Conservation (phyloP, 2,888 invertebrate species). For the Camptogramma bilineatum region DNA sequence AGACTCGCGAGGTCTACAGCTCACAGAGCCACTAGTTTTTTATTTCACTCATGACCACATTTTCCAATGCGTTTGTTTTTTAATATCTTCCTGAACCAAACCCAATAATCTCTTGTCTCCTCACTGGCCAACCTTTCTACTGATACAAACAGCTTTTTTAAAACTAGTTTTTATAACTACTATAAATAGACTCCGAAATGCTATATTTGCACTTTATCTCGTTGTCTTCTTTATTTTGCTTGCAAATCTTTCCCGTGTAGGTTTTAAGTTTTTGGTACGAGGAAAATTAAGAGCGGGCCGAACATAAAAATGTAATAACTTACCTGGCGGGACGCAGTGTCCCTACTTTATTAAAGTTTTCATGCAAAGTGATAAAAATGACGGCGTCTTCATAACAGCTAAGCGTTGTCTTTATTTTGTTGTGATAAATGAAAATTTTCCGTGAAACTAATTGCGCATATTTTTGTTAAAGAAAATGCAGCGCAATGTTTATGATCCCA, state of each 20-base stretch:
- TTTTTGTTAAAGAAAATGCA: conserved; percentile 13
- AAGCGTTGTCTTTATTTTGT: conserved; percentile 70
- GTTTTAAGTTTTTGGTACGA: conserved; percentile 38
- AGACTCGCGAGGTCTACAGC: no score
- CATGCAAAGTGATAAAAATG: conserved; percentile 79
- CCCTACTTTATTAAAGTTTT: conserved; percentile 78
- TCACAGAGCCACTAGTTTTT: no score
- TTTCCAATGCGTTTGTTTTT: no score
- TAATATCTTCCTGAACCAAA: no score
- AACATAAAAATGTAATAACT: conserved; percentile 76
- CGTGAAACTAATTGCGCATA: conserved; percentile 22
- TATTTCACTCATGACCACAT: no score
- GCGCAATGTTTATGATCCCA: neutral
- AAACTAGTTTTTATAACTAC: no score
- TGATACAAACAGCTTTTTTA: no score
- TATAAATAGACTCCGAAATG: no score
- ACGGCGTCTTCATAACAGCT: conserved; percentile 62
- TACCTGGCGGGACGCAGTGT: conserved; percentile 60
- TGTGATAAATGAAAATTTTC: conserved; percentile 55
- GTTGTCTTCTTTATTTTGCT: conserved; percentile 18
- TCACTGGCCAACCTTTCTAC: no score
- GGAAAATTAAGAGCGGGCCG: conserved; percentile 68
- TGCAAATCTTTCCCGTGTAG: conserved; percentile 25
- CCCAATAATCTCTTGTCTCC: no score
- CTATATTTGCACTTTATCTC: conserved; percentile 22